These are phyloP conservation scores for Spilogale gracilis DNA, from an alignment of 2,113 vertebrate genomes.

Conservation along the genomic window DNA sequence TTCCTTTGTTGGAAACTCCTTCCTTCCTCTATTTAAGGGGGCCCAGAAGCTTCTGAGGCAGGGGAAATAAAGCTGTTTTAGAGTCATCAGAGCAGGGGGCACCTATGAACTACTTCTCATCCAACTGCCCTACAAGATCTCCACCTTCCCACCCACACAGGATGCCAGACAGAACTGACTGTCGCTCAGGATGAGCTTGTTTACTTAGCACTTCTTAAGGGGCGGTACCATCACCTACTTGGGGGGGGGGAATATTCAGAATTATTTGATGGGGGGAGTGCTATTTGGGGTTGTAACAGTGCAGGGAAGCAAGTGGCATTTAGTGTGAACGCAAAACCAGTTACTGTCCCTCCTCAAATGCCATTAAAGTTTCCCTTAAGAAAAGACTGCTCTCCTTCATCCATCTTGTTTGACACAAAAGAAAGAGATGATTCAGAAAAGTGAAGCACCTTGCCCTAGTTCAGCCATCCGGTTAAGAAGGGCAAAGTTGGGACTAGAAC, in stretches of 20 bases:
- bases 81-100: not conserved
- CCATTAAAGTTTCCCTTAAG: not conserved
- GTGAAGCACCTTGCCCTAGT: not conserved
- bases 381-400: constrained; percentile 22
- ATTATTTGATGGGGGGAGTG: not conserved
- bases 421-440: not conserved
- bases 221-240: not conserved
- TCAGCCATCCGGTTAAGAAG: not conserved
- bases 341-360: not conserved
- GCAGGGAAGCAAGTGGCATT: not conserved
- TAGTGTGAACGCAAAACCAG: not conserved
- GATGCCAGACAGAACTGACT: not conserved
- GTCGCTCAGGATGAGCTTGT: not conserved
- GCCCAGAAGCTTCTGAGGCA: not conserved
- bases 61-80: not conserved
- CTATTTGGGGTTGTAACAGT: not conserved
- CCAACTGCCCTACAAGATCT: not conserved
- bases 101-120: too few relatives aligned
- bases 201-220: not conserved
- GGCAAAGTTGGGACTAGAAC: not conserved
- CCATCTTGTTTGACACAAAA: constrained; percentile 23
- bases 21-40: not conserved
- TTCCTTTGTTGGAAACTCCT: not conserved
- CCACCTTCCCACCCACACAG: not conserved
- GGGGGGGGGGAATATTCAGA: not conserved